These are phyloP conservation scores for Gryllus longicercus DNA, from an alignment of 2,888 invertebrate species.

Conservation along the genomic window DNA sequence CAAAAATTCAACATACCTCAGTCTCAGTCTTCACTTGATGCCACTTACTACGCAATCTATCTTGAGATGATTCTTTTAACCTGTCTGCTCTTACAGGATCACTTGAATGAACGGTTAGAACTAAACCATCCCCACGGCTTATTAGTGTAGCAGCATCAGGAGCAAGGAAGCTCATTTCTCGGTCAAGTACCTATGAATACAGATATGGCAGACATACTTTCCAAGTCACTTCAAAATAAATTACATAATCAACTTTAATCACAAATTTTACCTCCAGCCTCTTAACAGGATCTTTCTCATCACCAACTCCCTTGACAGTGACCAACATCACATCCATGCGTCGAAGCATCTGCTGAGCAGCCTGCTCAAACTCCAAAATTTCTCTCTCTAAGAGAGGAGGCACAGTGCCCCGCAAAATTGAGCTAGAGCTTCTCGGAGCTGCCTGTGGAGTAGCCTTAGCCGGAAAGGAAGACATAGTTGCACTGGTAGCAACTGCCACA, in stretches of 20 bases:
- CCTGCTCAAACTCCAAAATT: slow-evolving; percentile 49
- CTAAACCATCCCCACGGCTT: slow-evolving; percentile 72
- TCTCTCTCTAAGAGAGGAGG: slow-evolving; percentile 44
- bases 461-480: slow-evolving; percentile 26
- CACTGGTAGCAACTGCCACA: slow-evolving; percentile 17
- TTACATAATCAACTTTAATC: neutral
- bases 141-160: slow-evolving; percentile 74
- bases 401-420: neutral
- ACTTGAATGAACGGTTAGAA: slow-evolving; percentile 61
- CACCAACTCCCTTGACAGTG: slow-evolving; percentile 55
- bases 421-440: slow-evolving; percentile 20
- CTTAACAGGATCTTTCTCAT: slow-evolving; percentile 60
- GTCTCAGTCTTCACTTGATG: slow-evolving; percentile 61
- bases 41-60: slow-evolving; percentile 61
- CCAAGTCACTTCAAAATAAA: neutral
- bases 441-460: slow-evolving; percentile 25
- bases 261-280: slow-evolving; percentile 56
- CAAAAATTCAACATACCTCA: slow-evolving; percentile 48
- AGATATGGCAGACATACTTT: neutral
- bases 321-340: slow-evolving; percentile 59
- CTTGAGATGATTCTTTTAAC: slow-evolving; percentile 56
- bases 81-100: slow-evolving; percentile 57
- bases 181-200: slow-evolving; percentile 55
- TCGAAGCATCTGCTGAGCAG: slow-evolving; percentile 52
- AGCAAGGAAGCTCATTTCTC: slow-evolving; percentile 61